phyloP scores from a whole-genome alignment of 2,113 vertebrate species.

The Cynocephalus volans region DNA sequence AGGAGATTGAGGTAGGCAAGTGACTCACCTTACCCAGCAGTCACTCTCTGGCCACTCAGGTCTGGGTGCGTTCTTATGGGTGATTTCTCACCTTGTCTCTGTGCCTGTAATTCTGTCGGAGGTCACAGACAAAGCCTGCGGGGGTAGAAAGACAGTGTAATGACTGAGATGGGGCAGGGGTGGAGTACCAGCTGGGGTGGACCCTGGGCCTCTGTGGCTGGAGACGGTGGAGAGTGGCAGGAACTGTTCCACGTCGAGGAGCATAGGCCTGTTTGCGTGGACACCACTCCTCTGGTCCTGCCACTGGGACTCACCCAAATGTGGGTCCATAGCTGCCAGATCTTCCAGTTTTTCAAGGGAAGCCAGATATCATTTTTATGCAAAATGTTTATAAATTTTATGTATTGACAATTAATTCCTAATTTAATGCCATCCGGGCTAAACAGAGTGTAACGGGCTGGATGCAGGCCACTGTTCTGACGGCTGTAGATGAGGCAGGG shows the following conservation, averaged over 20 bases:
- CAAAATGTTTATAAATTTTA: neutral
- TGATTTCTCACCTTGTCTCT: neutral
- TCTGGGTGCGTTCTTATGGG: rapidly evolving
- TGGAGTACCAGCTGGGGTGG: rapidly evolving
- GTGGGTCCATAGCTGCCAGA: neutral
- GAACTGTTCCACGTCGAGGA: neutral
- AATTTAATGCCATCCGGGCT: too few species aligned
- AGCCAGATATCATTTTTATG: neutral
- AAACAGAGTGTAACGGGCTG: rapidly evolving
- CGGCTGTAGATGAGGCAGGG: rapidly evolving
- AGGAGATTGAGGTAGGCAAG: neutral
- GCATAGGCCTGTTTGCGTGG: too few species aligned
- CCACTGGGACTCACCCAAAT: rapidly evolving
- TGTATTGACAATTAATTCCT: rapidly evolving
- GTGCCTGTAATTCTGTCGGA: too few species aligned
- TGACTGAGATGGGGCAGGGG: rapidly evolving
- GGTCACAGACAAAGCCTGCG: neutral
- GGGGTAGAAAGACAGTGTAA: neutral
- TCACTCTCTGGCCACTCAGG: neutral
- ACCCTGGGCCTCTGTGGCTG: neutral
- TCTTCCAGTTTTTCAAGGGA: neutral
- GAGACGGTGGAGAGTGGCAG: neutral
- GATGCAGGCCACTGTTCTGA: neutral
- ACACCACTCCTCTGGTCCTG: too few species aligned
- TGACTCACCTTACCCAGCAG: neutral